Base-by-base conservation (phyloP, 2,888 invertebrate species). In the Bembecia ichneumoniformis region DNA sequence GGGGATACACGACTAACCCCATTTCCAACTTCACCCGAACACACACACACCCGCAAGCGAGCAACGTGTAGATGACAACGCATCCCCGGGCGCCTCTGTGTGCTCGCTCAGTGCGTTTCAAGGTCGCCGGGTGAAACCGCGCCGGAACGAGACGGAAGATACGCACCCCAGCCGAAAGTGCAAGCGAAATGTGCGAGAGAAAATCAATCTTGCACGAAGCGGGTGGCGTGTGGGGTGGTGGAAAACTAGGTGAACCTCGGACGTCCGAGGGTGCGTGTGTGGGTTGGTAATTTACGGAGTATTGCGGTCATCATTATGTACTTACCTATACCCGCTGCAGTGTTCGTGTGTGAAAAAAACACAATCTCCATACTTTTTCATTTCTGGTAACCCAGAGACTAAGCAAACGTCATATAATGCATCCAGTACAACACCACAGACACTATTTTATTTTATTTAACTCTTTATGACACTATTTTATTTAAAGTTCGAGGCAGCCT, bases 171-270 rank as follows among this genome's bases (percentile, higher is more conserved):
- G 57, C 58, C 54, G 77, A 82, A 80, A 83, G 81, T 87, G 87
- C 87, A 87, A 82, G 87, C 71, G 77, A 81, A 79, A 81, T 80
- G 77, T 74, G 77, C 61, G 78, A 78, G 72, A 77, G 82, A 86
- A 84, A 84, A 86, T 87, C 87, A 84, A 86, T 87, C 82, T 84
- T 86, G 86, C 86, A 87, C 67, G 78, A 78, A 71, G 9, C 28
- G 28, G 74, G 65, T 71, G 73, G 71, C 43, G 49, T 49, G 72
- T 59, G 59, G 60, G 59, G 57, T 53, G 55, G 63, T 72, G 79
- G 74, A 77, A 79, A 86, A 84, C 82, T 87, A 87, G 86, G 86
- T 86, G 84, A 86, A 78, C 71, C 74, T 67, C 66, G 67, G 71
- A 69, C 71, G 64, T 63, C 66, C 63, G 64, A 57, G 57, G 54